Conservation (phyloP, 2,888 invertebrate species). For the Mellilla xanthometata region DNA sequence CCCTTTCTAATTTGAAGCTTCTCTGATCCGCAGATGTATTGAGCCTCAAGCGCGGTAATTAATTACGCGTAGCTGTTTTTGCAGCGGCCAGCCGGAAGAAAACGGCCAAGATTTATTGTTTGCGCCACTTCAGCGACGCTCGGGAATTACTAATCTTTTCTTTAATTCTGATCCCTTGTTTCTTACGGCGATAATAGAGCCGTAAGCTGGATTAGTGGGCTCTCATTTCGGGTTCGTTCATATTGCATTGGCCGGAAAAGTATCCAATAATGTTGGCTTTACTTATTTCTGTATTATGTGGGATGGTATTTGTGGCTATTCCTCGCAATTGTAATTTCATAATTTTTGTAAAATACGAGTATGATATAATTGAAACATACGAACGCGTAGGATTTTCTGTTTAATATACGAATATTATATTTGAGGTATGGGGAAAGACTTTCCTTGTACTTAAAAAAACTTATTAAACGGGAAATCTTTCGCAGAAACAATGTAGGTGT, state of each 20-base stretch:
- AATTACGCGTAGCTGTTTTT: conserved; percentile 74
- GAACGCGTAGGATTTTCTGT: too few species aligned
- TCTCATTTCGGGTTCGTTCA: conserved; percentile 57
- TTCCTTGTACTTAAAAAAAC: too few species aligned
- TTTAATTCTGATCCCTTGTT: conserved; percentile 74
- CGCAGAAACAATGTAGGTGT: too few species aligned
- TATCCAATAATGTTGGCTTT: conserved; percentile 6
- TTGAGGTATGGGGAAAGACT: too few species aligned
- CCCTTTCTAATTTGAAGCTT: conserved; percentile 29
- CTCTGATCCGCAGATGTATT: conserved; percentile 7
- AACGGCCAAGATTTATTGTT: conserved; percentile 73
- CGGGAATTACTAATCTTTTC: conserved; percentile 71
- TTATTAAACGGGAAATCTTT: too few species aligned
- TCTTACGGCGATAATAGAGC: conserved; percentile 60
- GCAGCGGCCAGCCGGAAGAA: conserved; percentile 63
- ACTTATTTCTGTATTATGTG: background rate
- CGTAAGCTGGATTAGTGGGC: conserved; percentile 62
- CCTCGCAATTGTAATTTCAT: too few species aligned
- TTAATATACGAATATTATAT: too few species aligned
- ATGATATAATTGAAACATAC: too few species aligned
- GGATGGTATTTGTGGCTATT: too few species aligned
- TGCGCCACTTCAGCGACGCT: conserved; percentile 53
- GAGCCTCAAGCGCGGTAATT: conserved; percentile 51
- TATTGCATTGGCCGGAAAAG: conserved; percentile 50
- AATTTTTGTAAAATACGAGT: too few species aligned